These are phyloP conservation scores for Gastrophryne carolinensis DNA, from an alignment of 2,797 vertebrate genomes.

Conservation along the genomic window DNA sequence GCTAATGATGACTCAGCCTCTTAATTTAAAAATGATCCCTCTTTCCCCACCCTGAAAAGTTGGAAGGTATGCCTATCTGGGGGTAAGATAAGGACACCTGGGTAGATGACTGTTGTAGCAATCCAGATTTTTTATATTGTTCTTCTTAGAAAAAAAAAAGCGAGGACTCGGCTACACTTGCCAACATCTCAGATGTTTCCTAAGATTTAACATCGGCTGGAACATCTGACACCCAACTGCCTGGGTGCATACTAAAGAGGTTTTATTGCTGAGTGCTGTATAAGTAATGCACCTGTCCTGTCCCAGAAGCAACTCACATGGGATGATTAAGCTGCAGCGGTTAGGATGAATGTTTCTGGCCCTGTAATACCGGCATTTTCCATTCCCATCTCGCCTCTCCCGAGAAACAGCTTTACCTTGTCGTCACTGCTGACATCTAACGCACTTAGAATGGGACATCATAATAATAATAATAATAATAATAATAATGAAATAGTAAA, in stretches of 20 bases:
- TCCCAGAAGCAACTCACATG: conserved; percentile 28
- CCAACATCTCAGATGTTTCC: conserved; percentile 11
- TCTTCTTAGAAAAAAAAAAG: no score
- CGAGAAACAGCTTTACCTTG: conserved; percentile 35
- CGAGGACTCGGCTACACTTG: background rate
- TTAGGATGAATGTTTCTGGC: conserved; percentile 29
- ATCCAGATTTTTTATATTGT: no score
- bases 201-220: conserved; percentile 31
- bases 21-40: no score
- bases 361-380: conserved; percentile 18
- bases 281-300: conserved; percentile 40
- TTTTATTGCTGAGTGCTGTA: conserved; percentile 36
- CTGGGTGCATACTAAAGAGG: conserved; percentile 27
- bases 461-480: background rate
- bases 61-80: no score
- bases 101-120: no score
- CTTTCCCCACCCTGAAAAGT: no score
- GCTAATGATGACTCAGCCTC: no score
- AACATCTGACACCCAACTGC: conserved; percentile 29
- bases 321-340: conserved; percentile 28
- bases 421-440: background rate
- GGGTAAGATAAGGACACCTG: no score
- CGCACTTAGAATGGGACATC: background rate
- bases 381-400: background rate
- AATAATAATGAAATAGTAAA: background rate